Percentiles rank a stretch among this genome's conserved stretches.
phyloP scores from a whole-genome alignment of 2,113 vertebrate genomes.

The Phoenicopterus ruber region DNA sequence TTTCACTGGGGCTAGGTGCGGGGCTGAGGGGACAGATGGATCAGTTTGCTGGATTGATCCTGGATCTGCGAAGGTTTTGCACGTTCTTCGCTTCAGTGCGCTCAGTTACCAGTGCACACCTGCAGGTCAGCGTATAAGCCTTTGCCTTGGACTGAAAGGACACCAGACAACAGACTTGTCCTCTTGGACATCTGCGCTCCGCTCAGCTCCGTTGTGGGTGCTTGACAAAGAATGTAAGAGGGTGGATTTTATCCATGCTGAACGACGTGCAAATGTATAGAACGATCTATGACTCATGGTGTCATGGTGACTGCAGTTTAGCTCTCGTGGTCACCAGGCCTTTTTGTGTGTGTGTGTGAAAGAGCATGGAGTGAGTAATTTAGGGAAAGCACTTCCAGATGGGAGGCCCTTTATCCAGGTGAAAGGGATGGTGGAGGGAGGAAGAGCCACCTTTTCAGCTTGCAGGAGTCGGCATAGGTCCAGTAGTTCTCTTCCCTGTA shows the following conservation, averaged over 20 bases:
- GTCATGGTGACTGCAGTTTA: background rate
- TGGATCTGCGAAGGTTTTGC: background rate
- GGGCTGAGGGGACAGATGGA: background rate
- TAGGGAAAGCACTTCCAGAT: background rate
- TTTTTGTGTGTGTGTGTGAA: background rate
- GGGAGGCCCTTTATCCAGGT: background rate
- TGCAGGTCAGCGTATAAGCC: rapidly evolving
- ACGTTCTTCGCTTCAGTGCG: background rate
- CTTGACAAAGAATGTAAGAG: background rate
- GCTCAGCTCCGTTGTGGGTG: background rate
- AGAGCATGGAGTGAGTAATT: background rate
- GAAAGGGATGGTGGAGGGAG: background rate
- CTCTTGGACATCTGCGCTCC: background rate
- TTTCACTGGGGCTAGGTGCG: background rate
- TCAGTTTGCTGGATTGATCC: background rate
- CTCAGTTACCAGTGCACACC: background rate
- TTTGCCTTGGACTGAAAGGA: background rate
- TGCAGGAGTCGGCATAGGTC: background rate
- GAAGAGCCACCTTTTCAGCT: background rate
- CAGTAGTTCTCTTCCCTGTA: background rate
- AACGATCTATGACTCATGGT: rapidly evolving
- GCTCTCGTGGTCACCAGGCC: background rate
- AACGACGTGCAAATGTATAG: background rate
- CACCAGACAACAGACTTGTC: background rate
- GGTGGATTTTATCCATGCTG: background rate